Base-by-base conservation (phyloP, 2,888 invertebrate genomes). In the Thymelicus lineola region DNA sequence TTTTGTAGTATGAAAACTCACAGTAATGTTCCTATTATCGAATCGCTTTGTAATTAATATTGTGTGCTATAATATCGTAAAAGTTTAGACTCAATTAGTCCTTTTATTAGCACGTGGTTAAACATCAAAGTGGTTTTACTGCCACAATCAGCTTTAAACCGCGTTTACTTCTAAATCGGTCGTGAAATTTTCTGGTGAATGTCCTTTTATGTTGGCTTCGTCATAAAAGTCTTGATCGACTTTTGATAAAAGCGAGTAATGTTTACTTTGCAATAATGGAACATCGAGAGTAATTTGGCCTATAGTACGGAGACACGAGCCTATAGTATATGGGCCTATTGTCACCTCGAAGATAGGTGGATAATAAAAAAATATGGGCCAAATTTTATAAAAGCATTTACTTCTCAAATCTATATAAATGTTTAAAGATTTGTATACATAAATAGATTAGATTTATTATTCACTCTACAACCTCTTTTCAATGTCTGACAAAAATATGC, bases 131-230 rank as follows among this genome's bases (percentile, higher is more conserved):
- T 55, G 6, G 10, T 9, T 42, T 46, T 35, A 63, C 15, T 35
- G 28, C 10, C 15, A 12, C 42, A 55, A 35, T 35, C 20, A 14
- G 38, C 66, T 66, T 50, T 63, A 62, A 68, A 62, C 28, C 36
- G 6, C 61, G 61, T n/a, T 55, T 38, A 55, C 67, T 67, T 67
- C 45, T 67, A 55, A 60, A 67, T 60, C 28, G 15, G 61, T 67
- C 61, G 45, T 67, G 28, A 62, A 57, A 63, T 62, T 68, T 68
- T 48, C 62, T 48, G 7, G 36, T 17, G 35, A 58, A 55, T 55
- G 28, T 28, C 38, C 57, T 62, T 57, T 62, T 62, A 62, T 12
- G 61, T 55, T 28, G 17, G 35, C 15, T 35, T 55, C 61, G 45
- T 57, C 57, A 48, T 62, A 45, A 45, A 55, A 36, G 62, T 17